These are phyloP conservation scores for Vireo griseus DNA, from an alignment of 2,797 vertebrate species.

Conservation along the genomic window DNA sequence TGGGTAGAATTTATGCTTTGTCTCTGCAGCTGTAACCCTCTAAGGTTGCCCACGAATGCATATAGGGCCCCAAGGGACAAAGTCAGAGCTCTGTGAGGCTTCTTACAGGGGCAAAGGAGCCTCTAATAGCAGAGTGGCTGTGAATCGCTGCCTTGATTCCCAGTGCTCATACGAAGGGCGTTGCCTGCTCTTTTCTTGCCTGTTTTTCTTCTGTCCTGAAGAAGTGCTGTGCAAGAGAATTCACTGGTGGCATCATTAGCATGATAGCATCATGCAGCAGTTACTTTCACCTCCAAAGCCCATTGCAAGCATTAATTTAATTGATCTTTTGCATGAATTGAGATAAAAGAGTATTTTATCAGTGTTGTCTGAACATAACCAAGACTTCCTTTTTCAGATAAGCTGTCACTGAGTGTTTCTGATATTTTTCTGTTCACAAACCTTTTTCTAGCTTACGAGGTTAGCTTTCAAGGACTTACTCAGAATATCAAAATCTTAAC, in stretches of 20 bases:
- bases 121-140: background rate
- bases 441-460: background rate
- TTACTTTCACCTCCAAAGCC: background rate
- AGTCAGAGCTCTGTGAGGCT: background rate
- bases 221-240: background rate
- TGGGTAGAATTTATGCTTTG: background rate
- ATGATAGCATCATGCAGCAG: background rate
- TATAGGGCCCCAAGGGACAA: background rate
- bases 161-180: fast-evolving
- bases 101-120: fast-evolving
- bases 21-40: background rate
- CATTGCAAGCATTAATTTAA: background rate
- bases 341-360: background rate
- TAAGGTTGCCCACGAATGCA: fast-evolving
- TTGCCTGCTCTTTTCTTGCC: background rate
- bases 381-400: background rate
- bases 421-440: background rate
- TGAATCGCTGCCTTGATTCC: background rate
- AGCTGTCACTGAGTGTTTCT: background rate
- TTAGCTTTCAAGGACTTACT: background rate
- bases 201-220: background rate
- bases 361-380: background rate
- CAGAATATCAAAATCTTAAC: background rate
- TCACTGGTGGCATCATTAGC: background rate
- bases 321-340: background rate